phyloP scores from a whole-genome alignment of 2,113 vertebrate genomes.

The Electrona antarctica region DNA sequence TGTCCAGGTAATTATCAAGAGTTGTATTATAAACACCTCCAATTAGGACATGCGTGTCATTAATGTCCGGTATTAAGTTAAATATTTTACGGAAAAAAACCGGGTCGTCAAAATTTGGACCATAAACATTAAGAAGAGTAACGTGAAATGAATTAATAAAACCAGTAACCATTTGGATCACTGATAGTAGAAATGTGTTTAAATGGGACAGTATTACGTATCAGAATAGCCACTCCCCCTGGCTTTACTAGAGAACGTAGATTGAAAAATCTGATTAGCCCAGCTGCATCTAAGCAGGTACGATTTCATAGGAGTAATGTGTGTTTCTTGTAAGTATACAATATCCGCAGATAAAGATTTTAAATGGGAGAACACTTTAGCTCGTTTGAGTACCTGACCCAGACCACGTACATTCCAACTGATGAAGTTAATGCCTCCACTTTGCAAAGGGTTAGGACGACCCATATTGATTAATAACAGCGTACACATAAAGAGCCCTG shows the following conservation, averaged over 20 bases:
- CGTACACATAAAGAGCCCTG: too few species aligned
- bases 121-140: too few species aligned
- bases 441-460: too few species aligned
- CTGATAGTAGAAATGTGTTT: too few species aligned
- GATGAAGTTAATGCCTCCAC: slow-evolving; percentile 8
- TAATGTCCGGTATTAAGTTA: neutral
- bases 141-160: too few species aligned
- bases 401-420: slow-evolving; percentile 1
- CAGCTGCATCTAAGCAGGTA: slow-evolving; percentile 10
- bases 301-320: slow-evolving; percentile 1
- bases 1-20: too few species aligned
- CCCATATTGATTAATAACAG: too few species aligned
- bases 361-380: slow-evolving; percentile 16
- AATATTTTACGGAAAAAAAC: neutral
- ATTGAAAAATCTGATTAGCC: slow-evolving; percentile 8
- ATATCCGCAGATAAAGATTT: slow-evolving; percentile 9
- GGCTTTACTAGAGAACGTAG: neutral
- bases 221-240: neutral
- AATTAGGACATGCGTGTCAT: neutral
- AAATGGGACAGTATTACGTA: too few species aligned
- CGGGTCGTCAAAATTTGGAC: too few species aligned
- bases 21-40: too few species aligned
- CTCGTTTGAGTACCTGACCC: slow-evolving; percentile 2
- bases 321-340: slow-evolving; percentile 10
- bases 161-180: too few species aligned